Evolutionary conservation across 2,888 invertebrate genomes (phyloP).

Genomic region (Actias luna): DNA sequence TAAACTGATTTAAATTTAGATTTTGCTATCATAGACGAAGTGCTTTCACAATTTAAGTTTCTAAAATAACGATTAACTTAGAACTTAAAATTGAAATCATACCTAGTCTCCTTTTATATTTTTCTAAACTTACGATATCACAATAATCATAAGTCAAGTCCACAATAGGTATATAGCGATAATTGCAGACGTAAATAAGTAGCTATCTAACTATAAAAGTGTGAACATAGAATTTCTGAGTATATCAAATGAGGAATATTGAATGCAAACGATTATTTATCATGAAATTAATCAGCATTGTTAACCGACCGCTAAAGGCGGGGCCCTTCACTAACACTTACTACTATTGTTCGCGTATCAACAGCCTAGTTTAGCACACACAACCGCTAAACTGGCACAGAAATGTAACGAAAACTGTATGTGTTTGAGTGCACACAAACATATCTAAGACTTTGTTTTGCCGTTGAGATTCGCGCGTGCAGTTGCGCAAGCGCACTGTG

Average conservation of each 20-base stretch:
- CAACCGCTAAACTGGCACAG: slow-evolving; percentile 40
- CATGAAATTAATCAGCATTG: slow-evolving; percentile 61
- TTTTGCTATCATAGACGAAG: neutral
- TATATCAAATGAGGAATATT: slow-evolving; percentile 61
- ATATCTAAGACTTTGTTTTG: slow-evolving; percentile 71
- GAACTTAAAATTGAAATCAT: no score
- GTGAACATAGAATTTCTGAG: neutral
- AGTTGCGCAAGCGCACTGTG: slow-evolving; percentile 76
- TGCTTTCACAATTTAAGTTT: neutral
- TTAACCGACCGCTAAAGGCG: slow-evolving; percentile 50
- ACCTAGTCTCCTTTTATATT: no score
- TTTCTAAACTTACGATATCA: no score
- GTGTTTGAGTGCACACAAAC: slow-evolving; percentile 49
- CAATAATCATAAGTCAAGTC: neutral
- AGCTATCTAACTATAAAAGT: neutral
- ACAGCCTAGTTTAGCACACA: slow-evolving; percentile 28
- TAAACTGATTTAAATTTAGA: neutral
- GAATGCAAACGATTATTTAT: slow-evolving; percentile 62
- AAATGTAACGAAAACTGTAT: slow-evolving; percentile 48
- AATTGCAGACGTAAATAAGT: neutral
- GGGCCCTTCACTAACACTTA: slow-evolving; percentile 13
- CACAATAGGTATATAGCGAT: neutral
- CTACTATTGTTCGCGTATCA: slow-evolving; percentile 13
- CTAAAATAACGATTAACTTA: no score
- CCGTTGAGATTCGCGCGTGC: slow-evolving; percentile 80